A percentile compares a stretch with the other conserved stretches of the same genome.
Evolutionary conservation across 2,888 invertebrate species (phyloP).

Genomic region (Chironomus riparius): DNA sequence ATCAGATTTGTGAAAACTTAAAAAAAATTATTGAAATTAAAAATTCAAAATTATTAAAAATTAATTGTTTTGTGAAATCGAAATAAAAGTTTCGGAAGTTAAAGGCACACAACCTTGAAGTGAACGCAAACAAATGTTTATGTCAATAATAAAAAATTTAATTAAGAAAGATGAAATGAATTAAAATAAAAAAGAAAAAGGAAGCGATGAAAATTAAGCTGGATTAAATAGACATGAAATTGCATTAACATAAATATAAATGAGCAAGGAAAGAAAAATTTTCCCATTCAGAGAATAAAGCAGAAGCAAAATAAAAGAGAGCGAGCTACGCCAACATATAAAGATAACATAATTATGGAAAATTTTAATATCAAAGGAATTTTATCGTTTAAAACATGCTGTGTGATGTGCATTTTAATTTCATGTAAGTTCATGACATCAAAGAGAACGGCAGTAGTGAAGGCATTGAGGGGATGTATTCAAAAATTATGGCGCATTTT

Average conservation of each 20-base stretch:
- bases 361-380: slow-evolving; percentile 17
- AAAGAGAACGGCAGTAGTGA: background rate
- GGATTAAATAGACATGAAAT: slow-evolving; percentile 17
- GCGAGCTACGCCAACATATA: background rate
- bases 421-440: slow-evolving; percentile 16
- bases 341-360: background rate
- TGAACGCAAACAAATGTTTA: background rate
- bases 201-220: slow-evolving; percentile 2
- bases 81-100: background rate
- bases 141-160: background rate
- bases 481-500: background rate
- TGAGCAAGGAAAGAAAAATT: background rate
- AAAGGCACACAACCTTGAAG: background rate
- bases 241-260: background rate
- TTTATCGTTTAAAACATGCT: slow-evolving; percentile 10
- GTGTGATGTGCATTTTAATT: slow-evolving; percentile 13
- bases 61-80: background rate
- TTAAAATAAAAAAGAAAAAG: background rate
- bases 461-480: background rate
- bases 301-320: background rate
- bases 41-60: background rate
- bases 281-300: background rate
- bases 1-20: background rate
- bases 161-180: background rate
- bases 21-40: background rate